Percentiles rank a stretch among this genome's conserved stretches.
These are phyloP conservation scores for Agelastica alni DNA, from an alignment of 2,888 invertebrate species.

Conservation along the genomic window DNA sequence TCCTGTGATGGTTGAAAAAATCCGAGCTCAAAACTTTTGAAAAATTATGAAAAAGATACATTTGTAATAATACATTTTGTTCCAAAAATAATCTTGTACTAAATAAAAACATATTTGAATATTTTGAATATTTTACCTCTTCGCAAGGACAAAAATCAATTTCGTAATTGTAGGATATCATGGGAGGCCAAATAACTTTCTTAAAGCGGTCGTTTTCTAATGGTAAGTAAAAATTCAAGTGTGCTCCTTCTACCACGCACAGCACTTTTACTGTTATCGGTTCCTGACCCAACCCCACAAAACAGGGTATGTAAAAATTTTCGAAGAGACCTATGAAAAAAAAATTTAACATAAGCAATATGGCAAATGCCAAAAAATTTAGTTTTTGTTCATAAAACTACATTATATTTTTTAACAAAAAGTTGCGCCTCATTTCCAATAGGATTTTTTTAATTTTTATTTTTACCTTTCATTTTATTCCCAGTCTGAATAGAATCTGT, in stretches of 20 bases:
- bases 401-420: too few species aligned
- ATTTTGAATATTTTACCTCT: constrained; percentile 13
- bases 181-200: constrained; percentile 45
- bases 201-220: constrained; percentile 31
- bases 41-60: too few species aligned
- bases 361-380: too few species aligned
- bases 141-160: constrained; percentile 33
- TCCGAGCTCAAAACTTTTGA: too few species aligned
- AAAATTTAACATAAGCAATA: neutral
- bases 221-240: constrained; percentile 52
- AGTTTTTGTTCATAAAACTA: neutral
- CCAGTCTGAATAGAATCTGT: too few species aligned
- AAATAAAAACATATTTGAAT: too few species aligned
- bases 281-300: constrained; percentile 44
- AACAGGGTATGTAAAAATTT: constrained; percentile 52
- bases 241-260: constrained; percentile 49
- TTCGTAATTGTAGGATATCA: constrained; percentile 38
- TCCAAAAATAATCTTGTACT: too few species aligned
- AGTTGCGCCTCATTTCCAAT: too few species aligned
- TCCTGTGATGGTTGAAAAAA: too few species aligned
- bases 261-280: constrained; percentile 49
- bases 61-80: too few species aligned
- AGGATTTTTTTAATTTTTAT: too few species aligned
- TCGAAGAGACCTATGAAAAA: constrained; percentile 48
- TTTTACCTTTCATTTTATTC: too few species aligned